Conservation (phyloP, 2,888 invertebrate genomes). For the Amblyjoppa fuscipennis region DNA sequence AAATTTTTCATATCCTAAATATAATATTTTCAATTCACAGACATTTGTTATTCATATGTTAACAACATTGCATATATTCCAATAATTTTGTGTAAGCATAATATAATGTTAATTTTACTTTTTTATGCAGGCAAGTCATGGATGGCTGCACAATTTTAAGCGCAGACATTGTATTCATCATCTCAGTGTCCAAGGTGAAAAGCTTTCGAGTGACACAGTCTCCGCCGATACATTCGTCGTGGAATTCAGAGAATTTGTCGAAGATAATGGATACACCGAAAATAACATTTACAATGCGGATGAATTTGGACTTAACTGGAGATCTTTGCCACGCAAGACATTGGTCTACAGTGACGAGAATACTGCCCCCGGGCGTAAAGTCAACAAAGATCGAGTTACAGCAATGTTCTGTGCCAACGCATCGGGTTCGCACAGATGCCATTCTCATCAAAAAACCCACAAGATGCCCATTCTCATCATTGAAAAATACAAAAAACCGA, state of each 20-base stretch:
- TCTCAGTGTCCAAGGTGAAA: slow-evolving; percentile 41
- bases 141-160: slow-evolving; percentile 59
- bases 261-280: slow-evolving; percentile 24
- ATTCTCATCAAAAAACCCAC: too few species aligned
- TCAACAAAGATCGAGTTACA: slow-evolving; percentile 73
- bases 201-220: slow-evolving; percentile 30
- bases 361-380: slow-evolving; percentile 71
- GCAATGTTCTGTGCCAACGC: slow-evolving; percentile 75
- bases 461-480: slow-evolving; percentile 75
- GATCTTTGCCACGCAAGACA: slow-evolving; percentile 66
- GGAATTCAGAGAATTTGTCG: slow-evolving; percentile 35
- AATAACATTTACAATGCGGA: slow-evolving; percentile 72
- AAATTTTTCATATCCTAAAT: background rate
- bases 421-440: slow-evolving; percentile 74
- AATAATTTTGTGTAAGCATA: too few species aligned
- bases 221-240: slow-evolving; percentile 40
- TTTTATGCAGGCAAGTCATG: slow-evolving; percentile 15
- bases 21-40: too few species aligned
- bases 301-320: slow-evolving; percentile 71
- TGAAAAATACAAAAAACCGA: slow-evolving; percentile 74
- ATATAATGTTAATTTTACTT: too few species aligned
- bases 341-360: slow-evolving; percentile 62
- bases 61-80: too few species aligned
- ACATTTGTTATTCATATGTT: too few species aligned
- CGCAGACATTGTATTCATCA: slow-evolving; percentile 40